These are phyloP conservation scores for Drosophila heteroneura DNA, from an alignment of 2,888 invertebrate species.

Conservation along the genomic window DNA sequence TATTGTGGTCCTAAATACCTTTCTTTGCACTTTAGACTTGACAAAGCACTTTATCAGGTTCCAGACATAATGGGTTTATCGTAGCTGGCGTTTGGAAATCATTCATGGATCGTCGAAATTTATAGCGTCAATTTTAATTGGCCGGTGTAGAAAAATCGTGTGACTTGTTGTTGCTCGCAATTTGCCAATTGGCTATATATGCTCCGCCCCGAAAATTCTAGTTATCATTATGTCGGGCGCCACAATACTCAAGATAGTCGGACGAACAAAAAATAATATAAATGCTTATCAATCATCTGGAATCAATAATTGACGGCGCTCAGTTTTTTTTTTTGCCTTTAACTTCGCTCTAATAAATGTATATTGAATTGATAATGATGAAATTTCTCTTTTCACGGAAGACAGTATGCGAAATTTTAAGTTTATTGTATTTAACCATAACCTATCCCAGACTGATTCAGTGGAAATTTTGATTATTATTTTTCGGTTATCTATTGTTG, in stretches of 20 bases:
- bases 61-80: conserved; percentile 19
- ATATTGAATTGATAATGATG: conserved; percentile 39
- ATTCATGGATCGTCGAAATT: conserved; percentile 48
- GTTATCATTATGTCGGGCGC: conserved; percentile 65
- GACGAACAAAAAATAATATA: not conserved
- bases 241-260: conserved; percentile 59
- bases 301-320: conserved; percentile 45
- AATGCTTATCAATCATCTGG: conserved; percentile 48
- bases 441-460: conserved; percentile 50
- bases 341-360: not conserved
- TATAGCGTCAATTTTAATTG: conserved; percentile 65
- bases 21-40: conserved; percentile 44
- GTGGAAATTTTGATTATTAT: not conserved
- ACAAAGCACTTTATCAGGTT: not conserved
- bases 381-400: conserved; percentile 18
- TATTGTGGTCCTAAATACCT: conserved; percentile 18
- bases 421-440: conserved; percentile 44
- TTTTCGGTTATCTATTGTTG: conserved; percentile 7
- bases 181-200: conserved; percentile 22
- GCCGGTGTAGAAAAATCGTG: conserved; percentile 52
- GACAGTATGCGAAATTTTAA: conserved; percentile 1
- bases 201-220: conserved; percentile 14
- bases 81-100: conserved; percentile 12
- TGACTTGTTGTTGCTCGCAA: conserved; percentile 26
- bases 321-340: not conserved